Evolutionary conservation across 2,888 invertebrate species (phyloP).

Genomic region (Cephus spinipes): DNA sequence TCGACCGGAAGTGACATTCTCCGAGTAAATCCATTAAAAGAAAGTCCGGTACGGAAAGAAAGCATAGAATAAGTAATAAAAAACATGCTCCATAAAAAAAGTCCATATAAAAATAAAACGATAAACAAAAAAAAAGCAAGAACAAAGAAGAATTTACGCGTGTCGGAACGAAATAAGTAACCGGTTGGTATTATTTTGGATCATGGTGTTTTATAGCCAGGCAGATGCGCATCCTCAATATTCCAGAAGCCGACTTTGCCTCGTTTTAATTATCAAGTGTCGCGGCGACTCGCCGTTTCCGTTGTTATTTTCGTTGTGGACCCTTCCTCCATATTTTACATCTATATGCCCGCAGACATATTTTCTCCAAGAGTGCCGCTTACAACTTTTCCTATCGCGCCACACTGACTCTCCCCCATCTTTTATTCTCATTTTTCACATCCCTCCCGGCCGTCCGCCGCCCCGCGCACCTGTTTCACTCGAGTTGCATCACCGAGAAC

Average conservation of each 20-base stretch:
- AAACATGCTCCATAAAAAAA: not conserved
- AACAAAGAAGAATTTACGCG: not conserved
- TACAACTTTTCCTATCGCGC: not conserved
- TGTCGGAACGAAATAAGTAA: conserved; percentile 32
- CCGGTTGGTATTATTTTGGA: conserved; percentile 24
- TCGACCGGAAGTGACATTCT: not conserved
- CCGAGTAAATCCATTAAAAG: not conserved
- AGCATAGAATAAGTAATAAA: not conserved
- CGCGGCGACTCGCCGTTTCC: conserved; percentile 13
- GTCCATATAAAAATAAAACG: not conserved
- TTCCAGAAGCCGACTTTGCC: not conserved
- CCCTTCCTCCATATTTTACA: not conserved
- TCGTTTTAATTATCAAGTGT: conserved; percentile 35
- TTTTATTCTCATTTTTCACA: not conserved
- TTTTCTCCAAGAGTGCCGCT: not conserved
- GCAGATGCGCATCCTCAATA: conserved; percentile 30
- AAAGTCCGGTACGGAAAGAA: not conserved
- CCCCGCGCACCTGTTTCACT: conserved; percentile 31
- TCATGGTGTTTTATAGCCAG: conserved; percentile 29
- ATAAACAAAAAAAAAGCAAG: not conserved
- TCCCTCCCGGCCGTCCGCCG: conserved; percentile 15
- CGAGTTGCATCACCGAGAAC: conserved; percentile 2
- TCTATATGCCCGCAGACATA: not conserved
- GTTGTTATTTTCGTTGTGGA: conserved; percentile 7
- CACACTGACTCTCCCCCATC: not conserved